Base-by-base conservation (phyloP, 2,113 vertebrate genomes). In the Electrona antarctica region DNA sequence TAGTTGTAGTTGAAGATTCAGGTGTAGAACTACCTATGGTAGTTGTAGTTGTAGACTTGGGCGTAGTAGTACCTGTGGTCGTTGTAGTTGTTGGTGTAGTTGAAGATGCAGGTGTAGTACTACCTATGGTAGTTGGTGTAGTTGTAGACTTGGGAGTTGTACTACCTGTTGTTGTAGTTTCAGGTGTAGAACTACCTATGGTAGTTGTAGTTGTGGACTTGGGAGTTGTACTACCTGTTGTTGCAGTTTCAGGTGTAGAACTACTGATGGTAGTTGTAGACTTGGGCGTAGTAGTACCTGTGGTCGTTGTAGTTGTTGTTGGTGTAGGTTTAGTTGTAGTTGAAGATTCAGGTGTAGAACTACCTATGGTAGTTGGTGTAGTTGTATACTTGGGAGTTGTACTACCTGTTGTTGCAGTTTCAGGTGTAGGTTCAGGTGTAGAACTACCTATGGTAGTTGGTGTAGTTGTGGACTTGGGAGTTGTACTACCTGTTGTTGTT, bases 391-490 rank as follows among this genome's bases (percentile, higher is more conserved):
- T n/a, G 0, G 9, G 29, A 2, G 4, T 2, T 12, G 68, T 59
- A 33, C 56, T 60, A 10, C 46, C 64, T 6, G 55, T 4, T 2
- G 21, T 21, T 21, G 21, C 2, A 45, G 29, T 21, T 21, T 21
- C 21, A 21, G 21, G 21, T 21, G 21, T n/a, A 21, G 21, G 1
- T 21, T 21, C 21, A 21, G 21, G 21, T 21, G 21, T 21, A 21
- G 21, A 21, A 21, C 21, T 21, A 1, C 21, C 21, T n/a, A n/a
- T n/a, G n/a, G n/a, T n/a, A n/a, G n/a, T n/a, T 21, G 21, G 21
- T 21, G 21, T 21, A 21, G 21, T 21, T 21, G 21, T 21, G 82
- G 79, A 7, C 59, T 21, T 54, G 5, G 69, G 29, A 12, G 65
- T 69, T 0, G 56, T 51, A 46, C 21, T 47, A 4, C 0, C 11